Conservation (phyloP, 2,888 invertebrate genomes). For the Cheilosia pagana region DNA sequence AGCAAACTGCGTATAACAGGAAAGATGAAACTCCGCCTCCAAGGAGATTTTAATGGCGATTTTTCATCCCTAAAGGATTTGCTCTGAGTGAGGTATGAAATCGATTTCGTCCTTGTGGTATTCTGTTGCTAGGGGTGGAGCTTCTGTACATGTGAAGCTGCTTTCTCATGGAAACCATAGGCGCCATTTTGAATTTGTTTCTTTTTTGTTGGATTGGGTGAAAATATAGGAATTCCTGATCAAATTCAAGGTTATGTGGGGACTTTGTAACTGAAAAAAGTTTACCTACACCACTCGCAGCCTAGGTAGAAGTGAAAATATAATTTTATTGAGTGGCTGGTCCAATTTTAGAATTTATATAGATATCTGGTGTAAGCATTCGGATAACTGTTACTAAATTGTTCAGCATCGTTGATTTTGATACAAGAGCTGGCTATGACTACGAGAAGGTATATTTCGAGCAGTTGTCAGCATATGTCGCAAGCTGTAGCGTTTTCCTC, state of each 20-base stretch:
- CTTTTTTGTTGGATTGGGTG: neutral
- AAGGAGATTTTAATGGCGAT: conserved; percentile 18
- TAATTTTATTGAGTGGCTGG: too few species aligned
- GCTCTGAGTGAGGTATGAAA: neutral
- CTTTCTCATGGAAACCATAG: conserved; percentile 29
- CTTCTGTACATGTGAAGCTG: neutral
- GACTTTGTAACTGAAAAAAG: too few species aligned
- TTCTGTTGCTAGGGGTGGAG: conserved; percentile 64
- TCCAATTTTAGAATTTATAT: too few species aligned
- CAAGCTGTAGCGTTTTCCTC: too few species aligned
- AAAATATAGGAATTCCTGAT: neutral
- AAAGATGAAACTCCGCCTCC: conserved; percentile 54
- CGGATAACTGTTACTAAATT: too few species aligned
- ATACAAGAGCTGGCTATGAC: too few species aligned
- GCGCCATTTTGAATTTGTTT: conserved; percentile 56
- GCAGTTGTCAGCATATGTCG: too few species aligned
- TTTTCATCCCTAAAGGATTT: conserved; percentile 54
- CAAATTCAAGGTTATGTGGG: neutral
- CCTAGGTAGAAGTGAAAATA: too few species aligned
- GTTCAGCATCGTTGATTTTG: too few species aligned
- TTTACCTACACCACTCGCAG: too few species aligned
- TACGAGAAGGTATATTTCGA: too few species aligned
- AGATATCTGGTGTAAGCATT: too few species aligned
- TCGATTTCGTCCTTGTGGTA: conserved; percentile 14
- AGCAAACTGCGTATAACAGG: conserved; percentile 5